phyloP scores from a whole-genome alignment of 1,140 invertebrate genomes.

The Zaprionus vittiger region DNA sequence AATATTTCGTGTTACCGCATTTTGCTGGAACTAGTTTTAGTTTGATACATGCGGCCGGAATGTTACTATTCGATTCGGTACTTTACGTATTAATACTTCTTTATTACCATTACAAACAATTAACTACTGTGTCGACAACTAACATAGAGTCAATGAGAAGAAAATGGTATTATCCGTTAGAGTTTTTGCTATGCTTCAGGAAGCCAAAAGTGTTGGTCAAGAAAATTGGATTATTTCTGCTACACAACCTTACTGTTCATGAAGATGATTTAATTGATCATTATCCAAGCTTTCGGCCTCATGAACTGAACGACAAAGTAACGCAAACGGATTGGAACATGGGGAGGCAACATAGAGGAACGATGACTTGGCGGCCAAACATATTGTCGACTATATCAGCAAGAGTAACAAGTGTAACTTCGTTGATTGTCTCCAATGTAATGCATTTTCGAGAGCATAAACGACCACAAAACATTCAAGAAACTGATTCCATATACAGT shows the following conservation, averaged over 20 bases:
- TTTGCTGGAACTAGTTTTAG: constrained; percentile 88
- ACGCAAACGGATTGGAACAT: background rate
- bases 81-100: background rate
- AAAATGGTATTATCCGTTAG: constrained; percentile 25
- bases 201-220: background rate
- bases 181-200: background rate
- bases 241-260: background rate
- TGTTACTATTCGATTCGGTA: constrained; percentile 87
- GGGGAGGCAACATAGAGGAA: background rate
- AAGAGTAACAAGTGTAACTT: background rate
- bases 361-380: background rate
- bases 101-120: constrained; percentile 12
- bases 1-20: constrained; percentile 87
- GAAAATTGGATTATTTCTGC: background rate
- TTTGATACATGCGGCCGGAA: constrained; percentile 86
- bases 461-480: background rate
- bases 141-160: background rate
- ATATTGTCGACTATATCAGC: background rate
- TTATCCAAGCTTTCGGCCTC: background rate
- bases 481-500: background rate
- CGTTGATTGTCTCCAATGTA: background rate
- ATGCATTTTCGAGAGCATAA: background rate
- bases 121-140: background rate
- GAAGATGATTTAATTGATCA: background rate
- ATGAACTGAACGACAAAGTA: background rate